Base-by-base conservation (phyloP, 1,140 invertebrate genomes). In the Drosophila persimilis region DNA sequence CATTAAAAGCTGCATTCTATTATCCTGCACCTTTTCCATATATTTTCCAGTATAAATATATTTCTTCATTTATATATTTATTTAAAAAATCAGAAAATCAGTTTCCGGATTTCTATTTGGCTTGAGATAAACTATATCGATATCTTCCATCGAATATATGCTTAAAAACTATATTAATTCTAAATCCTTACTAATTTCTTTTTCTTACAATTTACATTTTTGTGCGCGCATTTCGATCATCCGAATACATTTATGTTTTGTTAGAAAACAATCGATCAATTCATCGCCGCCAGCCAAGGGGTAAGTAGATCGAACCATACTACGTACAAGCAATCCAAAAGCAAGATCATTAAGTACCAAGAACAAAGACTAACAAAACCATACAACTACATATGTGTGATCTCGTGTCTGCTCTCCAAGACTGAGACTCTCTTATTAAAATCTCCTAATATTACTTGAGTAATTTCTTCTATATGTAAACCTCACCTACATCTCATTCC, bases 181-280 rank as follows among this genome's bases (percentile, higher is more conserved):
- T 35, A 58, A 50, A 78, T 73, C 84, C 65, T 83, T 83, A 88
- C 83, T 88, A 88, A 88, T 88, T 88, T 89, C 39, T 86, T 89
- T 81, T 81, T 89, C 65, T 81, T 89, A 89, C 86, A 79, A 81
- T 81, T 79, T 53, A 65, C 84, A 89, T 84, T 71, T 43, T 67
- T 51, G 74, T 86, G 66, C 74, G 85, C 70, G 81, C 80, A 86
- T 89, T 89, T 76, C 51, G 79, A 67, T 89, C 79, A 89, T 86
- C 80, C 62, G 70, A 85, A 73, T 22, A 52, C 57, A 57, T 80
- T 90, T 89, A 67, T 73, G 73, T 85, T 85, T 90, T 63, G 60
- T 77, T 88, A 88, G 83, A 88, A 88, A 88, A 88, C 83, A 88
- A 83, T 88, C 83, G 78, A 83, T 88, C 78, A 88, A 61, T 83